Conservation (phyloP, 2,797 vertebrate genomes). For the Melanotaenia nigrans region DNA sequence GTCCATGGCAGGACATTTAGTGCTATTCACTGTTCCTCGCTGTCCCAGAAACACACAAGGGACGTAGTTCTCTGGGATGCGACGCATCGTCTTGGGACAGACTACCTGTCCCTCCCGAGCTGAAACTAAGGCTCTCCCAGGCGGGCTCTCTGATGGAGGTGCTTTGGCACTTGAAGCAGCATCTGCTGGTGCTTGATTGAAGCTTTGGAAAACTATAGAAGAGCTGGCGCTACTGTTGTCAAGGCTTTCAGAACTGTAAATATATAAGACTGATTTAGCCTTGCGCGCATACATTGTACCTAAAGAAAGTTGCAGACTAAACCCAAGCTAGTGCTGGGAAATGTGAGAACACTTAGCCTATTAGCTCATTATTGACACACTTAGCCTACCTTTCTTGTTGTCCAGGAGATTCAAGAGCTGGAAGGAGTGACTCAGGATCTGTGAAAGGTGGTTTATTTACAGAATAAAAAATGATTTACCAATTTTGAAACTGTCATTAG, state of each 20-base stretch:
- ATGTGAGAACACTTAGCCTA: not conserved
- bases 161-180: conserved; percentile 22
- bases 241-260: conserved; percentile 70
- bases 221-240: conserved; percentile 79
- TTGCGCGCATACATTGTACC: not conserved
- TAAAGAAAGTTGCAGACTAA: not conserved
- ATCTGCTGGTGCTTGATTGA: conserved; percentile 60
- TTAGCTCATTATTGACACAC: not conserved
- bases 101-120: conserved; percentile 57
- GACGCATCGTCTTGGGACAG: conserved; percentile 68
- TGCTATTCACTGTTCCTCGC: conserved; percentile 6
- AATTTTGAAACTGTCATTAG: not conserved
- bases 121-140: conserved; percentile 42
- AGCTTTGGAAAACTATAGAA: conserved; percentile 91
- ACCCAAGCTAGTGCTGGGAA: not conserved
- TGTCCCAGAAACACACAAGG: conserved; percentile 84
- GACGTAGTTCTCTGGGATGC: conserved; percentile 76
- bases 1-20: conserved; percentile 73
- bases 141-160: conserved; percentile 10
- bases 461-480: not conserved
- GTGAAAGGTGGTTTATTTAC: conserved; percentile 38
- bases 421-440: conserved; percentile 73
- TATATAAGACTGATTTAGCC: conserved; percentile 16
- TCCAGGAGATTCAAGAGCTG: conserved; percentile 81
- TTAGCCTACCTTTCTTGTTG: conserved; percentile 65